Percentiles rank a stretch among this genome's conserved stretches.
Evolutionary conservation across 2,113 vertebrate genomes (phyloP).

Genomic region (Gadus macrocephalus): DNA sequence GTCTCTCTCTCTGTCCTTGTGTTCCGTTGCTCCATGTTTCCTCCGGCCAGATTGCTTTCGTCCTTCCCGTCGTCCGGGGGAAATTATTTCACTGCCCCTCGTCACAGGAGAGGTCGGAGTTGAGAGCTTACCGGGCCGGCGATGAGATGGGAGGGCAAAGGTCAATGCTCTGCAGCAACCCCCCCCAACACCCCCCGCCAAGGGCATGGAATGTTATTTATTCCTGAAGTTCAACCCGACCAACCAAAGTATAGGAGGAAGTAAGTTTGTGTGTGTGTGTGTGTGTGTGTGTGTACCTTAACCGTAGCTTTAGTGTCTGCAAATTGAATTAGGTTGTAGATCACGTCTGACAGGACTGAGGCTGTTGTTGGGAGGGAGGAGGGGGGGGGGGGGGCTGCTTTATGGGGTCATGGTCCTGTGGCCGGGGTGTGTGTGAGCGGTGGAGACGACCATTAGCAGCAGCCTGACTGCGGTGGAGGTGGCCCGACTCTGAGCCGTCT

Average conservation of each 20-base stretch:
- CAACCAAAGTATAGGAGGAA: constrained; percentile 17
- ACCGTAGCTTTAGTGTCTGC: constrained; percentile 28
- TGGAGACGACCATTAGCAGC: constrained; percentile 33
- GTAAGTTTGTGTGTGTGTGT: too few species aligned
- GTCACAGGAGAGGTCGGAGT: constrained; percentile 34
- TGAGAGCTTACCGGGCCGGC: constrained; percentile 25
- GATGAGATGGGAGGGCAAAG: constrained; percentile 32
- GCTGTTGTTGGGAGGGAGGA: constrained; percentile 22
- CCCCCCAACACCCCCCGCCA: constrained; percentile 17
- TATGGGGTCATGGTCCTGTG: constrained; percentile 53
- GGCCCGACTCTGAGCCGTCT: constrained; percentile 7
- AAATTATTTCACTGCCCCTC: constrained; percentile 33
- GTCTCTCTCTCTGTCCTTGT: too few species aligned
- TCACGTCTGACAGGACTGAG: constrained; percentile 45
- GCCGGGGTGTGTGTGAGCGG: constrained; percentile 21
- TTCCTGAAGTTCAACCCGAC: not conserved
- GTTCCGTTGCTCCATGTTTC: constrained; percentile 8
- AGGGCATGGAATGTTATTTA: constrained; percentile 45
- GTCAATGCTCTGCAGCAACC: constrained; percentile 14
- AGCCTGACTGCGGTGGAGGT: constrained; percentile 21
- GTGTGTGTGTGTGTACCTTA: constrained; percentile 7
- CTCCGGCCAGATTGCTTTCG: constrained; percentile 15
- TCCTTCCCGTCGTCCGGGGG: constrained; percentile 18
- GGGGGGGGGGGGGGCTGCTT: constrained; percentile 22
- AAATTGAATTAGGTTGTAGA: constrained; percentile 56